phyloP scores from a whole-genome alignment of 2,797 vertebrate species.

The Coluber constrictor region DNA sequence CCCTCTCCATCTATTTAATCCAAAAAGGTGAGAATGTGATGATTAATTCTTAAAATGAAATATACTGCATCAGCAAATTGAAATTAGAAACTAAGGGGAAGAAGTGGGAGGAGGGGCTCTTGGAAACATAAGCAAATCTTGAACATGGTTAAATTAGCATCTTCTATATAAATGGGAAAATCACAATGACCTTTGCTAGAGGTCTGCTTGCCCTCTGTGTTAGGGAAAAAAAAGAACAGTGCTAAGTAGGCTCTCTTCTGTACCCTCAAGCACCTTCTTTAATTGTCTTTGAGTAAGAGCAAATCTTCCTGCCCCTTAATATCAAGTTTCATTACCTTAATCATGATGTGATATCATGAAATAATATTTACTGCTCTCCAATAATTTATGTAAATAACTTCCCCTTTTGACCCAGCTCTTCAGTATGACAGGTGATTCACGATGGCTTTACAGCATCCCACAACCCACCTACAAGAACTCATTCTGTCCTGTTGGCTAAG shows the following conservation, averaged over 20 bases:
- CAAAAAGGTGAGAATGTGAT: not conserved
- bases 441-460: slow-evolving; percentile 19
- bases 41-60: not conserved
- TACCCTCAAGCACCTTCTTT: slow-evolving; percentile 65
- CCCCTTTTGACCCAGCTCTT: slow-evolving; percentile 46
- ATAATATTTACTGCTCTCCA: slow-evolving; percentile 69
- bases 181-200: slow-evolving; percentile 41
- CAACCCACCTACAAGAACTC: rapidly evolving
- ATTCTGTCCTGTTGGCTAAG: not conserved
- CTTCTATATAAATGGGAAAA: slow-evolving; percentile 34
- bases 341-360: slow-evolving; percentile 60
- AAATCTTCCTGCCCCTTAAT: slow-evolving; percentile 61
- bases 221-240: slow-evolving; percentile 49
- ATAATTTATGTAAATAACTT: slow-evolving; percentile 68
- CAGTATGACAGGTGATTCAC: slow-evolving; percentile 56
- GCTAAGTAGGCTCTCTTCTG: slow-evolving; percentile 54
- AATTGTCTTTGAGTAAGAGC: slow-evolving; percentile 64
- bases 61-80: too few relatives aligned
- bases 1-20: not conserved
- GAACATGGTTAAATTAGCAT: slow-evolving; percentile 32
- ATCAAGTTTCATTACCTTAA: slow-evolving; percentile 67
- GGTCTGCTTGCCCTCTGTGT: slow-evolving; percentile 46
- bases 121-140: slow-evolving; percentile 3
- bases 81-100: not conserved
- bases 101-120: not conserved